phyloP scores from a whole-genome alignment of 2,888 invertebrate species.

The Vannuccia rotundouncinata region DNA sequence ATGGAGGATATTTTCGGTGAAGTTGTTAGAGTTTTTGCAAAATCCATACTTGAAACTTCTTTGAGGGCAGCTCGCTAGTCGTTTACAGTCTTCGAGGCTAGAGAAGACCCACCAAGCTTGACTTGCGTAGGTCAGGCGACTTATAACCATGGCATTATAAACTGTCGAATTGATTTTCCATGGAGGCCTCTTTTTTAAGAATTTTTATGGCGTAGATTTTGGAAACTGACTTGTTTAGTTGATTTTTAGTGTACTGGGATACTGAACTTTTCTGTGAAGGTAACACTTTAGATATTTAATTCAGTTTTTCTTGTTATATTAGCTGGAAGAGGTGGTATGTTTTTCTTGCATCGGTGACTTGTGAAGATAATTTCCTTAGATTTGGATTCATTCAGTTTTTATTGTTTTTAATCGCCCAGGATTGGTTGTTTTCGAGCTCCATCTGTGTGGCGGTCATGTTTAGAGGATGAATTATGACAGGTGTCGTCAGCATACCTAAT shows the following conservation, averaged over 20 bases:
- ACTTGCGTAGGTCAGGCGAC: no score
- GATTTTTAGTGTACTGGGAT: background rate
- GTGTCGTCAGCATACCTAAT: conserved; percentile 21
- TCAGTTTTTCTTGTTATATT: conserved; percentile 14
- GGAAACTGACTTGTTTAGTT: conserved; percentile 3
- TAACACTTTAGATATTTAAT: conserved; percentile 5
- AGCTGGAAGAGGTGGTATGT: conserved; percentile 11
- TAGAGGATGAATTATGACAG: background rate
- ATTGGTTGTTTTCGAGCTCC: background rate
- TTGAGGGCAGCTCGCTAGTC: conserved; percentile 6
- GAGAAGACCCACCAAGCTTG: background rate
- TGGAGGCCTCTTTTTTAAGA: background rate
- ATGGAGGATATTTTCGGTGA: conserved; percentile 1
- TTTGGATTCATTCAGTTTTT: background rate
- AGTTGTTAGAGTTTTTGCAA: conserved; percentile 10
- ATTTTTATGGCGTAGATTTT: background rate
- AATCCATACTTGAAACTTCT: conserved; percentile 1
- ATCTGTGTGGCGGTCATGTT: conserved; percentile 2
- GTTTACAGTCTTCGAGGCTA: conserved; percentile 4
- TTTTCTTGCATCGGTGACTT: background rate
- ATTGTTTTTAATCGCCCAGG: conserved; percentile 6
- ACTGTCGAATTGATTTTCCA: no score
- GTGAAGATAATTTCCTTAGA: conserved; percentile 16
- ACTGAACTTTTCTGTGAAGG: conserved; percentile 1
- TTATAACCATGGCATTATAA: no score